These are phyloP conservation scores for Lates japonicus DNA, from an alignment of 2,797 vertebrate genomes.

Conservation along the genomic window DNA sequence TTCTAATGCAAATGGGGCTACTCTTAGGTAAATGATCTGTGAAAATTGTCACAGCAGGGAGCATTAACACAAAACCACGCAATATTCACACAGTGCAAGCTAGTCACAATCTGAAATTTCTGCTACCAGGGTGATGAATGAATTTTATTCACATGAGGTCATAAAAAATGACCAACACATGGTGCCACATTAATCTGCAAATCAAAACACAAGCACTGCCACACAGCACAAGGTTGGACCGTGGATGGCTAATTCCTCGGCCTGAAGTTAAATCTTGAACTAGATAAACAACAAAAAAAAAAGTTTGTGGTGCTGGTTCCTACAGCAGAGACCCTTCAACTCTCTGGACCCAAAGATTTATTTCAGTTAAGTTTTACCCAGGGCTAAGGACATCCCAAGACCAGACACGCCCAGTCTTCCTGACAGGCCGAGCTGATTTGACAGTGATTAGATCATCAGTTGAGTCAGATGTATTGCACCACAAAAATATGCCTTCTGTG, in stretches of 20 bases:
- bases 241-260: constrained; percentile 52
- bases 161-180: constrained; percentile 21
- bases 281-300: constrained; percentile 9
- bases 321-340: constrained; percentile 16
- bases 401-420: constrained; percentile 66
- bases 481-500: constrained; percentile 44
- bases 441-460: constrained; percentile 53
- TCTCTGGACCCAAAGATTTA: constrained; percentile 38
- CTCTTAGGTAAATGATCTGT: constrained; percentile 17
- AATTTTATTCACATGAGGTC: constrained; percentile 69
- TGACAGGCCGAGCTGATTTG: constrained; percentile 33
- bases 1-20: constrained; percentile 10
- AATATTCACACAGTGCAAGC: constrained; percentile 16
- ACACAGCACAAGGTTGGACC: constrained; percentile 56
- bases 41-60: constrained; percentile 18
- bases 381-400: too few species aligned
- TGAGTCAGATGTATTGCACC: constrained; percentile 46
- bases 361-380: too few species aligned
- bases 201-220: constrained; percentile 53
- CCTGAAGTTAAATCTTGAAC: constrained; percentile 46
- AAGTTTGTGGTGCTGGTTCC: constrained; percentile 24
- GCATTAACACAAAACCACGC: constrained; percentile 48
- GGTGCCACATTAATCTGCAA: constrained; percentile 59
- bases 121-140: constrained; percentile 52
- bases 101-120: constrained; percentile 17